Evolutionary conservation across 2,888 invertebrate genomes (phyloP), one percentile per base, ranked within the genome.

Genomic region (Tenodera sinensis): DNA sequence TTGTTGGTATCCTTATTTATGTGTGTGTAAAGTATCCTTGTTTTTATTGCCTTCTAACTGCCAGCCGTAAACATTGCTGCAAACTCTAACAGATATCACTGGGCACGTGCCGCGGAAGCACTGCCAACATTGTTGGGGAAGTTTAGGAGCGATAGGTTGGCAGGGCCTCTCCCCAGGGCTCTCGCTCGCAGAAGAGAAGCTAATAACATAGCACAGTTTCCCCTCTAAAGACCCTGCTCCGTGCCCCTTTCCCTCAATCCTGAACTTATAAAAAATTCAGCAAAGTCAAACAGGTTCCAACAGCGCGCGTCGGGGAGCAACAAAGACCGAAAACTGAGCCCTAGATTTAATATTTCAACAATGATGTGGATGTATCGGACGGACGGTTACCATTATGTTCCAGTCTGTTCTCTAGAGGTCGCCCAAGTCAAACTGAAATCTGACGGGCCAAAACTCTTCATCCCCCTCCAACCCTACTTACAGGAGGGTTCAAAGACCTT

Each of bases 261-360:
- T 34, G 84, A 71, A 81, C 47, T 82, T 83, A 89, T 90, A 89
- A 90, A 90, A 90, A 89, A 90, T 90, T 90, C 90, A 90, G 84
- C 81, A 71, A 90, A 90, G 90, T 89, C 90, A 90, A 90, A 90
- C 90, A 90, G 88, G 86, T 84, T 88, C 89, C 88, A 85, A 82
- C 82, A 88, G 83, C 20, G n/a, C 87, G 86, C 81, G 71, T 87
- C 85, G 47, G 27, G 42, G 81, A 47, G 85, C 87, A 88, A 89
- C 90, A 89, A 90, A 89, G 89, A 88, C 83, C 89, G 85, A 89
- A 85, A 88, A 89, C 88, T 90, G 87, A 84, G 86, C 88, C 86
- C 86, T 82, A 87, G 87, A 89, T 89, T 90, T 89, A 90, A 90
- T 90, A 90, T 90, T 90, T 90, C 88, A 90, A 47, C 85, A 85